Evolutionary conservation across 2,797 vertebrate species (phyloP).

Genomic region (Acipenser oxyrinchus): DNA sequence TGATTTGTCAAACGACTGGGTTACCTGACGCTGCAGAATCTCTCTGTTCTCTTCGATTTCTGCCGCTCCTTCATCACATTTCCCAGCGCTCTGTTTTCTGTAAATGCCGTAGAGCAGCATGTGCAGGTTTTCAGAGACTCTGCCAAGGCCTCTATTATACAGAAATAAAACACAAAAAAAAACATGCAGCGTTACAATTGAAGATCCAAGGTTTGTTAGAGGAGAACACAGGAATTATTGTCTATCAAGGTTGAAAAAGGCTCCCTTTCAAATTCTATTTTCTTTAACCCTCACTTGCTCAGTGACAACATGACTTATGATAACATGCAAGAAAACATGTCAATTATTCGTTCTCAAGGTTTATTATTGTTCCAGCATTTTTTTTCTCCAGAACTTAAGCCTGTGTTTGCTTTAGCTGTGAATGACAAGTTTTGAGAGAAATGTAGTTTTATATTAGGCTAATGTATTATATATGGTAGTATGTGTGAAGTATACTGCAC

Average conservation of each 20-base stretch:
- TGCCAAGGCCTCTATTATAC: not conserved
- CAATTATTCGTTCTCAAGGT: too few species aligned
- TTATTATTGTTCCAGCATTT: too few species aligned
- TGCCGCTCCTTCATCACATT: slow-evolving; percentile 27
- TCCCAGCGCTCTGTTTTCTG: slow-evolving; percentile 25
- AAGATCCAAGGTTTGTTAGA: not conserved
- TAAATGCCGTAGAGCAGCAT: not conserved
- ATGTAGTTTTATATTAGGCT: too few species aligned
- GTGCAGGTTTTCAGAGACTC: too few species aligned
- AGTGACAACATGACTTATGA: too few species aligned
- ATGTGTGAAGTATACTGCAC: too few species aligned
- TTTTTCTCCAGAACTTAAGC: too few species aligned
- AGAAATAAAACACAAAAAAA: not conserved
- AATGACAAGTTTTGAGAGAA: too few species aligned
- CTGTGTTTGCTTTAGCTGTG: too few species aligned
- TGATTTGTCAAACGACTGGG: slow-evolving; percentile 46
- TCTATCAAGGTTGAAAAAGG: not conserved
- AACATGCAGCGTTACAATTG: not conserved
- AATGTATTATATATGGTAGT: too few species aligned
- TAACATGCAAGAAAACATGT: too few species aligned
- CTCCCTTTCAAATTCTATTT: not conserved
- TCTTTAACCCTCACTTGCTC: too few species aligned
- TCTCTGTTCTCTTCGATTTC: slow-evolving; percentile 33
- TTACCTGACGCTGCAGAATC: slow-evolving; percentile 27
- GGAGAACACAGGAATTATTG: not conserved